These are phyloP conservation scores for Eumerus sabulonum DNA, from an alignment of 2,888 invertebrate genomes.

Conservation along the genomic window DNA sequence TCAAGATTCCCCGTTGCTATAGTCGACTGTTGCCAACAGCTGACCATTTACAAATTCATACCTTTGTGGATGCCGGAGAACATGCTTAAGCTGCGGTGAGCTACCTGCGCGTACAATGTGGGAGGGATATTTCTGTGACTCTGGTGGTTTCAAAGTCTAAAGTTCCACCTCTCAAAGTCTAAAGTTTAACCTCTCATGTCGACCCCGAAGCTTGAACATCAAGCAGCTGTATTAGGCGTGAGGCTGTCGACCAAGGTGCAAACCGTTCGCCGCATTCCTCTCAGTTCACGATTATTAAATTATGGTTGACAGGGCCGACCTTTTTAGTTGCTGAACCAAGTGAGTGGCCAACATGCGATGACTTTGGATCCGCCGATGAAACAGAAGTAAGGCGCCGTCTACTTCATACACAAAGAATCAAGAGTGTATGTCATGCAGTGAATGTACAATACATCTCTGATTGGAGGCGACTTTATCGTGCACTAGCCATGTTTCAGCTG, in stretches of 20 bases:
- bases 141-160: constrained; percentile 9
- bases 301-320: constrained; percentile 46
- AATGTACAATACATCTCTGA: constrained; percentile 21
- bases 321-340: constrained; percentile 19
- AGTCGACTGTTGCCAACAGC: constrained; percentile 35
- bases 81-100: constrained; percentile 67
- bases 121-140: background rate
- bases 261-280: constrained; percentile 10
- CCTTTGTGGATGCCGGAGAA: constrained; percentile 17
- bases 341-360: constrained; percentile 36
- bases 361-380: constrained; percentile 5
- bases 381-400: constrained; percentile 6
- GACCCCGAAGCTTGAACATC: constrained; percentile 1
- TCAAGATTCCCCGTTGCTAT: constrained; percentile 56
- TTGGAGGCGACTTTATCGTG: constrained; percentile 49
- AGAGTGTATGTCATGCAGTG: background rate
- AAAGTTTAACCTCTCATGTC: background rate
- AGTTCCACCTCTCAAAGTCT: background rate
- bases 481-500: constrained; percentile 32
- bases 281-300: constrained; percentile 18
- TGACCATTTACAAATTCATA: constrained; percentile 58
- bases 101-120: constrained; percentile 60
- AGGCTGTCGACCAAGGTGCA: constrained; percentile 7
- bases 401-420: constrained; percentile 6
- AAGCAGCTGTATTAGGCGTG: background rate